A percentile compares a stretch with the other conserved stretches of the same genome.
Conservation (phyloP, 1,140 invertebrate genomes). For the Uloborus diversus region DNA sequence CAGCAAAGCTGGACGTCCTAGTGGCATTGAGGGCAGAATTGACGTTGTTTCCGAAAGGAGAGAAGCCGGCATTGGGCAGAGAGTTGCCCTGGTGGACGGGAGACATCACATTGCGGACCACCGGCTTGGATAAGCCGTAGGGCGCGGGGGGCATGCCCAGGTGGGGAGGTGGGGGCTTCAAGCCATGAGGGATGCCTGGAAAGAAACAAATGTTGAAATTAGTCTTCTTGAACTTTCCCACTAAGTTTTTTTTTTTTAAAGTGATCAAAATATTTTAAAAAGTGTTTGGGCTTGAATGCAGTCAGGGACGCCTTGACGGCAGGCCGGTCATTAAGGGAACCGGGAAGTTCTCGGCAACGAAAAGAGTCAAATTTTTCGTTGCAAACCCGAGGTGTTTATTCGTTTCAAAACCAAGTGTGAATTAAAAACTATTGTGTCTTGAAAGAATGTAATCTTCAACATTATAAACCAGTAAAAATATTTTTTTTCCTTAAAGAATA, state of each 20-base stretch:
- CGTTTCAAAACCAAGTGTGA: no score
- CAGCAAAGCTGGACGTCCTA: slow-evolving; percentile 74
- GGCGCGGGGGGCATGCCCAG: slow-evolving; percentile 62
- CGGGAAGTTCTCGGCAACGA: neutral
- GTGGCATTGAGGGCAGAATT: slow-evolving; percentile 45
- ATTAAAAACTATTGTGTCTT: no score
- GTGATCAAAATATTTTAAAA: neutral
- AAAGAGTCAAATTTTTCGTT: neutral
- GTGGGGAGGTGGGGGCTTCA: slow-evolving; percentile 64
- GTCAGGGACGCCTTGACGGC: neutral
- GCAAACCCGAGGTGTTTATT: no score
- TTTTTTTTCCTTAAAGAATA: no score
- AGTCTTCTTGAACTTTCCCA: neutral
- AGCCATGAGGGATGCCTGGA: slow-evolving; percentile 63
- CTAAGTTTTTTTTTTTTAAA: neutral
- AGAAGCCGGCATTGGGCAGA: slow-evolving; percentile 1
- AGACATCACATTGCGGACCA: slow-evolving; percentile 17
- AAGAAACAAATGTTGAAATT: slow-evolving; percentile 67
- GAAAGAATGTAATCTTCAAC: no score
- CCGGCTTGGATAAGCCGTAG: slow-evolving; percentile 28
- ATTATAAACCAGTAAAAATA: no score
- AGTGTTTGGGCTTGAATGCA: neutral
- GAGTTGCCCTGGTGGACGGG: slow-evolving; percentile 29
- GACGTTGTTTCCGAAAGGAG: slow-evolving; percentile 7
- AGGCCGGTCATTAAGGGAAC: neutral